Percentiles rank a stretch among this genome's conserved stretches.
Evolutionary conservation across 2,797 vertebrate genomes (phyloP).

Genomic region (Melanotaenia nigrans): DNA sequence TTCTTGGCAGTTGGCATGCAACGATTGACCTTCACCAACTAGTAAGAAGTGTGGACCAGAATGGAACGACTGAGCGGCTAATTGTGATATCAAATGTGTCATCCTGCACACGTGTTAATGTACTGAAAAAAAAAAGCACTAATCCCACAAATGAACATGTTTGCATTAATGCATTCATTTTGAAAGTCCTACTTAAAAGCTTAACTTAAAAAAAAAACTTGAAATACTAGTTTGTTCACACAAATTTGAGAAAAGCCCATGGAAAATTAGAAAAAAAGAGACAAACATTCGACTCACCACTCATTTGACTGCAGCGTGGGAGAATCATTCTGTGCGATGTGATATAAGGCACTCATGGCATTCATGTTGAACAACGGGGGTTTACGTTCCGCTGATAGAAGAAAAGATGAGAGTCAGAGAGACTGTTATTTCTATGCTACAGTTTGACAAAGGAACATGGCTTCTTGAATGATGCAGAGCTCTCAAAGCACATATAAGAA

Average conservation of each 20-base stretch:
- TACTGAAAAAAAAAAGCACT: too few relatives aligned
- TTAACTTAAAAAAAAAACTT: too few relatives aligned
- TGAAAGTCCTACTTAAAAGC: too few relatives aligned
- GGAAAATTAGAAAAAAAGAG: not conserved
- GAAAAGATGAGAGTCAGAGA: constrained; percentile 9
- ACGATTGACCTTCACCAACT: too few relatives aligned
- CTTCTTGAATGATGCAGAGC: not conserved
- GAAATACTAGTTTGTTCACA: too few relatives aligned
- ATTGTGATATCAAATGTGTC: too few relatives aligned
- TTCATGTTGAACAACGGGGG: constrained; percentile 99
- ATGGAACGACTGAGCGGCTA: too few relatives aligned
- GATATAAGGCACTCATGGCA: constrained; percentile 99
- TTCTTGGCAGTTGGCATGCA: too few relatives aligned
- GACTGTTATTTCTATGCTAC: not conserved
- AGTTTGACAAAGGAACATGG: constrained; percentile 7
- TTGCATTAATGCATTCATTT: too few relatives aligned
- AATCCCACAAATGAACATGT: too few relatives aligned
- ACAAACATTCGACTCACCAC: constrained; percentile 88
- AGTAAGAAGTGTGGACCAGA: too few relatives aligned
- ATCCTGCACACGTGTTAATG: too few relatives aligned
- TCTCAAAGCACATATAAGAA: not conserved
- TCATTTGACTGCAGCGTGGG: constrained; percentile 95
- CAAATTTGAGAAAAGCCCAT: not conserved
- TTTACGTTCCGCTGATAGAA: constrained; percentile 93
- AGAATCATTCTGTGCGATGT: constrained; percentile 99